A percentile compares a stretch with the other conserved stretches of the same genome.
Conservation (phyloP, 2,113 vertebrate species). For the Hyaena hyaena region DNA sequence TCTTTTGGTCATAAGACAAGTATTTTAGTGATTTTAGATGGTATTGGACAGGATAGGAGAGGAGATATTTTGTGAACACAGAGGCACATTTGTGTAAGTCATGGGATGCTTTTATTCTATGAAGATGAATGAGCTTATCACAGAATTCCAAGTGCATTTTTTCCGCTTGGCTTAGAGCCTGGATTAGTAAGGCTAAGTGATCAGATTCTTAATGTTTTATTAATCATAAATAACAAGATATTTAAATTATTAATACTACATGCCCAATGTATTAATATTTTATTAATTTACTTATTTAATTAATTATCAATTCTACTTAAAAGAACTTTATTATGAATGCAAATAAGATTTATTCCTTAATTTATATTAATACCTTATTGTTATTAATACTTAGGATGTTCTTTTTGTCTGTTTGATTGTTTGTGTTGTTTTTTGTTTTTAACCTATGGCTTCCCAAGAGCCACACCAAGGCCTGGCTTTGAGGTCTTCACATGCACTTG, state of each 20-base stretch:
- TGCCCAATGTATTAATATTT: not conserved
- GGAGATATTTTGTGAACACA: not conserved
- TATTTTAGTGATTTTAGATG: not conserved
- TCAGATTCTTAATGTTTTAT: not conserved
- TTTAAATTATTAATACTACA: not conserved
- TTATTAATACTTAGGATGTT: not conserved
- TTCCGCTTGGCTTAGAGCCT: not conserved
- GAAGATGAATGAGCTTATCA: not conserved
- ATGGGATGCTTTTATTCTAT: not conserved
- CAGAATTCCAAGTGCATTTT: not conserved
- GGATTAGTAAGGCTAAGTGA: not conserved
- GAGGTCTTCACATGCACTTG: not conserved
- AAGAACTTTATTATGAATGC: not conserved
- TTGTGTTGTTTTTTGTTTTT: not conserved
- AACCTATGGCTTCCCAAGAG: not conserved
- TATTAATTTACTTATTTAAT: not conserved
- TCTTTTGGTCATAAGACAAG: not conserved
- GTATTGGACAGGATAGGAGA: not conserved
- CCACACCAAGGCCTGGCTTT: not conserved
- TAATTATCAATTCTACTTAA: not conserved
- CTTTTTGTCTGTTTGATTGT: not conserved
- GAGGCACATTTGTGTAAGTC: not conserved
- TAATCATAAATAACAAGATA: not conserved
- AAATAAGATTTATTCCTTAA: too few relatives aligned
- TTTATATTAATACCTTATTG: not conserved